Conservation (phyloP, 1,140 invertebrate genomes). For the Babylonia areolata region DNA sequence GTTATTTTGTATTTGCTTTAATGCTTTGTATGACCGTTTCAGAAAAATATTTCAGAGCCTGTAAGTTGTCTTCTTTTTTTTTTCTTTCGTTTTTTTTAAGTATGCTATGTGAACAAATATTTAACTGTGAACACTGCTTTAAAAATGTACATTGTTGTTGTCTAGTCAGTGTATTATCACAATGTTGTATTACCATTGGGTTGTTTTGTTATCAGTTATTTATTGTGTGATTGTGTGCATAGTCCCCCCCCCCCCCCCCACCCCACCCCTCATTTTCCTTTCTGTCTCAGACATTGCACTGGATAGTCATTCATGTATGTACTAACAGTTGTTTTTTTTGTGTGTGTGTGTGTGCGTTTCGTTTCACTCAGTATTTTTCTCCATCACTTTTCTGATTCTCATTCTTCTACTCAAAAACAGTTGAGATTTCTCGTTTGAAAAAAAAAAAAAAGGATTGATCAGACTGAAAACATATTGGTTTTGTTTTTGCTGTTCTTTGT, state of each 20-base stretch:
- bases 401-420: background rate
- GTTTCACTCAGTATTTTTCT: background rate
- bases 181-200: background rate
- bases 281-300: background rate
- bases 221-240: conserved; percentile 2
- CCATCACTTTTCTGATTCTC: background rate
- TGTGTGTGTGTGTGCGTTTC: too few species aligned
- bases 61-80: background rate
- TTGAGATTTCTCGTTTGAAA: background rate
- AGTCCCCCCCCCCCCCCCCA: too few species aligned
- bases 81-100: background rate
- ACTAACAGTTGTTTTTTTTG: background rate
- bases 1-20: background rate
- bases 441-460: too few species aligned
- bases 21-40: background rate
- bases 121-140: background rate
- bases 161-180: background rate
- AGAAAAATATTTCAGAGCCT: background rate
- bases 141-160: background rate
- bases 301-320: background rate
- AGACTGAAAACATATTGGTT: too few species aligned
- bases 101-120: background rate
- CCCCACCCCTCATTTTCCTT: too few species aligned
- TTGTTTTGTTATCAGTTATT: background rate
- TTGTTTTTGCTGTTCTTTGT: too few species aligned